Conservation (phyloP, 2,888 invertebrate genomes). For the Drosophila emarginata region DNA sequence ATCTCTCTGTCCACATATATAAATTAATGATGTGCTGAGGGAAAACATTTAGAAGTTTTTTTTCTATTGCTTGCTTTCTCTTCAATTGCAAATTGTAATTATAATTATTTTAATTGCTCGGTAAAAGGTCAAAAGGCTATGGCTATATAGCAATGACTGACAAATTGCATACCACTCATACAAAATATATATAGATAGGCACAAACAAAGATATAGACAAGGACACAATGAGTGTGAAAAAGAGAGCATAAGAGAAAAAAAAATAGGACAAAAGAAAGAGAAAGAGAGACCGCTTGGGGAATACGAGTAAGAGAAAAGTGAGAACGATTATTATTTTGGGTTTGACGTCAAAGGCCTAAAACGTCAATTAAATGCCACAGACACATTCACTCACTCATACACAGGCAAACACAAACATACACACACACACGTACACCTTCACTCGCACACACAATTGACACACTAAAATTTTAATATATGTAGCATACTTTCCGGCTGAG, state of each 20-base stretch:
- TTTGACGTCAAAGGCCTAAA: constrained; percentile 76
- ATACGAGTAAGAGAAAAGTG: constrained; percentile 59
- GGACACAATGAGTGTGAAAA: neutral
- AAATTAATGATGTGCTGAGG: constrained; percentile 64
- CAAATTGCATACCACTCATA: constrained; percentile 3
- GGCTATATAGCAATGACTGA: constrained; percentile 1
- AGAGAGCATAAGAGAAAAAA: neutral
- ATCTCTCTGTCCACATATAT: constrained; percentile 29
- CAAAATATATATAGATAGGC: neutral
- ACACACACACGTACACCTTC: constrained; percentile 20
- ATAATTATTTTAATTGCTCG: constrained; percentile 67
- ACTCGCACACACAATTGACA: constrained; percentile 66
- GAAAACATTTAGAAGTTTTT: constrained; percentile 37
- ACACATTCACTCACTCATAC: constrained; percentile 25
- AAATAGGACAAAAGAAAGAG: constrained; percentile 21
- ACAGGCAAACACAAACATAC: constrained; percentile 22
- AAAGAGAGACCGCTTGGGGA: constrained; percentile 7
- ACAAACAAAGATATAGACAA: neutral
- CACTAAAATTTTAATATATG: constrained; percentile 78
- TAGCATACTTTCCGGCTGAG: constrained; percentile 69
- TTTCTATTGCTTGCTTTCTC: constrained; percentile 13
- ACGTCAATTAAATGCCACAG: constrained; percentile 66
- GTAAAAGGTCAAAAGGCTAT: constrained; percentile 50
- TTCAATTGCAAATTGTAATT: constrained; percentile 64
- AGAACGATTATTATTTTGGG: constrained; percentile 75